Conservation (phyloP, 2,113 vertebrate species). For the Mohoua ochrocephala region DNA sequence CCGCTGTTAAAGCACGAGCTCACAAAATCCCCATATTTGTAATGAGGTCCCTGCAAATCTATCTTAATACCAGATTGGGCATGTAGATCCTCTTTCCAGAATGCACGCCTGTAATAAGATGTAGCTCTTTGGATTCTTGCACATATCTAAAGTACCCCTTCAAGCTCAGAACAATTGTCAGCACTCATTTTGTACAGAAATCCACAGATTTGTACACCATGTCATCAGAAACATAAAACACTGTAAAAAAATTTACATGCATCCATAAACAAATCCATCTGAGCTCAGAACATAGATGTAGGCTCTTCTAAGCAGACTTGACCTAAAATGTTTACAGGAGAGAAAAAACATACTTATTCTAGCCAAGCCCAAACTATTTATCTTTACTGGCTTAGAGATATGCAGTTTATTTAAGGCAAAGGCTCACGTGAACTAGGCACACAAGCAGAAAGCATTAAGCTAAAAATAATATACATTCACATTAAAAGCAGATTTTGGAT, state of each 20-base stretch:
- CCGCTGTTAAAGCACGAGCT: neutral
- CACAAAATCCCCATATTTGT: slow-evolving; percentile 4
- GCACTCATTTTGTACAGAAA: neutral
- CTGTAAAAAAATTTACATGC: neutral
- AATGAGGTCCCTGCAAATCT: slow-evolving; percentile 30
- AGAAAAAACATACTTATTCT: neutral
- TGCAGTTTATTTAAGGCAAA: neutral
- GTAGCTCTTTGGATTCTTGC: neutral
- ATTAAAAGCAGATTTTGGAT: neutral
- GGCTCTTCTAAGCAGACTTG: neutral
- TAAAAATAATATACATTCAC: neutral
- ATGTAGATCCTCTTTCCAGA: neutral
- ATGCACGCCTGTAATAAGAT: neutral
- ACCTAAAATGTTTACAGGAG: neutral
- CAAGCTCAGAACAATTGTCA: neutral
- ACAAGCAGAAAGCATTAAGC: neutral
- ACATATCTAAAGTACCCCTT: neutral
- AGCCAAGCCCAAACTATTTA: neutral
- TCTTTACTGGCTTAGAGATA: neutral
- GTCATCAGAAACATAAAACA: neutral
- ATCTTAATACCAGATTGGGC: neutral
- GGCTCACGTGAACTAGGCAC: neutral
- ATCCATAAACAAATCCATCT: neutral
- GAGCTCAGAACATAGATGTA: neutral
- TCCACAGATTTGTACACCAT: neutral